Conservation (phyloP, 2,113 vertebrate genomes). For the Tragelaphus imberbis region DNA sequence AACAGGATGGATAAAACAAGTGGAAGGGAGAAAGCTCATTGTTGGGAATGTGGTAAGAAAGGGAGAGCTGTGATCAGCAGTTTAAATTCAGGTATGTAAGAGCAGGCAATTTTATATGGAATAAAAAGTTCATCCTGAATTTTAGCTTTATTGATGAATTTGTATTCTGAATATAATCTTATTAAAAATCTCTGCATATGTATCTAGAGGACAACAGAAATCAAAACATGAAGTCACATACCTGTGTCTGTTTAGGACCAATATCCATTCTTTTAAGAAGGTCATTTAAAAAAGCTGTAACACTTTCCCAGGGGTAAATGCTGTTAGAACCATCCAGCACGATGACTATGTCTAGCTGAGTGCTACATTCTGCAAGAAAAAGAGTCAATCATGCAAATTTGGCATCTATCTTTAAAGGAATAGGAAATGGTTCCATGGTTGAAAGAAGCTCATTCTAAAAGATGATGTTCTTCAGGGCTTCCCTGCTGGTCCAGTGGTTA, state of each 20-base stretch:
- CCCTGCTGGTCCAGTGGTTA: background rate
- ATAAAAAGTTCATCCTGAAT: background rate
- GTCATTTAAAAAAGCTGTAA: constrained; percentile 86
- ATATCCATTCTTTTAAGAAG: constrained; percentile 89
- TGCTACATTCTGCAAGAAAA: constrained; percentile 87
- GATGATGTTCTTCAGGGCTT: background rate
- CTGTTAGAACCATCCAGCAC: constrained; percentile 98
- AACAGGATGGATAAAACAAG: background rate
- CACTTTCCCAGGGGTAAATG: constrained; percentile 93
- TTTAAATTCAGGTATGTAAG: background rate
- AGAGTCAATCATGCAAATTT: background rate
- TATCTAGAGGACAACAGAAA: background rate
- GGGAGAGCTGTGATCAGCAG: background rate
- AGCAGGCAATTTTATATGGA: background rate
- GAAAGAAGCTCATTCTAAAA: background rate
- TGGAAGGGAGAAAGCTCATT: background rate
- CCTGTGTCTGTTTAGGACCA: constrained; percentile 91
- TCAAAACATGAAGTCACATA: constrained; percentile 62
- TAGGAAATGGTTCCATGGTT: background rate
- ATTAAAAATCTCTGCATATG: background rate
- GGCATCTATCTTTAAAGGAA: background rate
- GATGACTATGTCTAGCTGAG: constrained; percentile 92
- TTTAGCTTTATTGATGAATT: background rate
- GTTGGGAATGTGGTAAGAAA: background rate
- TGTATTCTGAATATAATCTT: background rate